Conservation (phyloP, 1,140 invertebrate genomes). For the Elymnias hypermnestra region DNA sequence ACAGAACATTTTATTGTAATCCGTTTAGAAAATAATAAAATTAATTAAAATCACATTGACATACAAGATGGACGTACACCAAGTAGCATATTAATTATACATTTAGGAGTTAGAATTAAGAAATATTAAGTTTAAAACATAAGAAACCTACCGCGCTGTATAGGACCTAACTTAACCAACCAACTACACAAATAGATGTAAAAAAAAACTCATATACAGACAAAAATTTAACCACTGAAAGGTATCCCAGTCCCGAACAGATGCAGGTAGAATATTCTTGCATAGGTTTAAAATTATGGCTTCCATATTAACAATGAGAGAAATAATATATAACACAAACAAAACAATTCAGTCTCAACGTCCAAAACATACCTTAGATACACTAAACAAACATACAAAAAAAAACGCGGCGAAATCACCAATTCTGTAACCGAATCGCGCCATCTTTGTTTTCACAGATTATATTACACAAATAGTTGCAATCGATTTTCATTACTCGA, state of each 20-base stretch:
- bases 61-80: slow-evolving; percentile 73
- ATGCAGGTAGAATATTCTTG: slow-evolving; percentile 14
- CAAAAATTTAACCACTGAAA: slow-evolving; percentile 52
- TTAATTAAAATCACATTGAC: slow-evolving; percentile 70
- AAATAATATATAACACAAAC: slow-evolving; percentile 74
- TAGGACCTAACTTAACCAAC: slow-evolving; percentile 62
- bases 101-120: slow-evolving; percentile 63
- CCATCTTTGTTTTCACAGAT: not conserved
- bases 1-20: slow-evolving; percentile 76
- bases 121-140: slow-evolving; percentile 53
- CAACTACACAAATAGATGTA: slow-evolving; percentile 55
- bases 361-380: slow-evolving; percentile 63
- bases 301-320: slow-evolving; percentile 64
- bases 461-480: not conserved
- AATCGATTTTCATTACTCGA: slow-evolving; percentile 7
- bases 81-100: slow-evolving; percentile 65
- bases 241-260: slow-evolving; percentile 18
- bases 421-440: slow-evolving; percentile 24
- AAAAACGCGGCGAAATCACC: slow-evolving; percentile 17
- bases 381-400: slow-evolving; percentile 48
- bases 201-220: slow-evolving; percentile 67
- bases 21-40: slow-evolving; percentile 54
- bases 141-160: slow-evolving; percentile 48
- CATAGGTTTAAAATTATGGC: slow-evolving; percentile 41
- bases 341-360: slow-evolving; percentile 75